phyloP scores from a whole-genome alignment of 2,888 invertebrate genomes.

The Brenthis daphne region DNA sequence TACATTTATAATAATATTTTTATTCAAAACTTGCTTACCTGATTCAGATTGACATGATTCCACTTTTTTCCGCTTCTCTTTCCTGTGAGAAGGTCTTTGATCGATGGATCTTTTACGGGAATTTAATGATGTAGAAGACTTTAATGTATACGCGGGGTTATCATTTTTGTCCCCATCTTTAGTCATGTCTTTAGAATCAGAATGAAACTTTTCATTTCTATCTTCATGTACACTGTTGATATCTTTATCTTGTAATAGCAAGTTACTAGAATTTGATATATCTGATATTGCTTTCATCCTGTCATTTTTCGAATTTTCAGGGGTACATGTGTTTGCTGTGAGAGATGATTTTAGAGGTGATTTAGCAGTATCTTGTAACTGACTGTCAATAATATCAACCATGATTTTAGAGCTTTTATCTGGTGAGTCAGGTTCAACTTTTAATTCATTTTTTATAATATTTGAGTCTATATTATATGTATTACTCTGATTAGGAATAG shows the following conservation, averaged over 20 bases:
- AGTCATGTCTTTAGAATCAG: slow-evolving; percentile 42
- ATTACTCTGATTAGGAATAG: slow-evolving; percentile 37
- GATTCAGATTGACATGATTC: slow-evolving; percentile 48
- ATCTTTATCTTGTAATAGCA: slow-evolving; percentile 36
- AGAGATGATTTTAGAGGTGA: slow-evolving; percentile 34
- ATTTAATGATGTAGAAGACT: slow-evolving; percentile 46
- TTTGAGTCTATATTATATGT: slow-evolving; percentile 18
- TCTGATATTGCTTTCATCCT: slow-evolving; percentile 7
- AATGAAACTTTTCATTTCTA: slow-evolving; percentile 40
- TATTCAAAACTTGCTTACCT: slow-evolving; percentile 50
- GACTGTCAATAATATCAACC: slow-evolving; percentile 28
- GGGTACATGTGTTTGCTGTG: slow-evolving; percentile 22
- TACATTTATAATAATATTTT: slow-evolving; percentile 49
- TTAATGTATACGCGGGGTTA: slow-evolving; percentile 44
- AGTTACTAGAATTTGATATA: slow-evolving; percentile 27
- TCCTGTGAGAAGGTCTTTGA: slow-evolving; percentile 71
- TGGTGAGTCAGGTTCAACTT: slow-evolving; percentile 25
- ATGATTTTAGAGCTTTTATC: slow-evolving; percentile 29
- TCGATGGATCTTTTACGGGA: slow-evolving; percentile 69
- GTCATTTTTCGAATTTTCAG: slow-evolving; percentile 3
- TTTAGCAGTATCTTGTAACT: slow-evolving; percentile 35
- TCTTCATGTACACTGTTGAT: slow-evolving; percentile 36
- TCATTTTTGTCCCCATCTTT: slow-evolving; percentile 47
- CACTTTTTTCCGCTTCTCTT: slow-evolving; percentile 76
- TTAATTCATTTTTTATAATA: slow-evolving; percentile 49